Evolutionary conservation across 2,888 invertebrate genomes (phyloP), one percentile per base, ranked within the genome.

Genomic region (Lobophora halterata): DNA sequence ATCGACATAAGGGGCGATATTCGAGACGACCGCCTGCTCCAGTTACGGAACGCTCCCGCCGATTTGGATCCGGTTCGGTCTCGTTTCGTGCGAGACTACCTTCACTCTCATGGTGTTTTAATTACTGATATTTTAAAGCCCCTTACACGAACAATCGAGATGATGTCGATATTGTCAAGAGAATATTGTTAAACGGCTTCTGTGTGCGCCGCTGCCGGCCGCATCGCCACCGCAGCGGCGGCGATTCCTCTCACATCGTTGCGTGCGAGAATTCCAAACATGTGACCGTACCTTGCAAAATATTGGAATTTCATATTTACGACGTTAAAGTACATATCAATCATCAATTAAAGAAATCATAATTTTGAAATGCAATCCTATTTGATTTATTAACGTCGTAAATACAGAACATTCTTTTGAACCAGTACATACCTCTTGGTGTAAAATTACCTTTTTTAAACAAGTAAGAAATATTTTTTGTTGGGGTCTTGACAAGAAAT

Each of bases 1-100:
- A 81, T 80, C 79, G 77, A 74, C 76, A 64, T 76, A 79, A 80
- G 82, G 85, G 81, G 78, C 82, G 83, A 82, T 73, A 86, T 79
- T 78, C 77, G 82, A 86, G 79, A 70, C 75, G 71, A 61, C 65
- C 60, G 72, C 57, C 64, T 82, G 86, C 85, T 86, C 86, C 82
- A 86, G 83, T 87, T 86, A 79, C 83, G 73, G 77, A 74, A 72
- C 72, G 73, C 73, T 75, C 80, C 81, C 79, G 70, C 71, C 57
- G 71, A 71, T 75, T 77, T 70, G 77, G 70, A 85, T 82, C 86
- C 85, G 85, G 85, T 83, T 82, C 66, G 71, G 64, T 79, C 75
- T 71, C 65, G 79, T 81, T 79, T 79, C 74, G 65, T 70, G 71
- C 67, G 68, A 71, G 70, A n/a, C 18, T 65, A 72, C 79, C 73